phyloP scores from a whole-genome alignment of 2,113 vertebrate genomes.

The Syrmaticus mikado region DNA sequence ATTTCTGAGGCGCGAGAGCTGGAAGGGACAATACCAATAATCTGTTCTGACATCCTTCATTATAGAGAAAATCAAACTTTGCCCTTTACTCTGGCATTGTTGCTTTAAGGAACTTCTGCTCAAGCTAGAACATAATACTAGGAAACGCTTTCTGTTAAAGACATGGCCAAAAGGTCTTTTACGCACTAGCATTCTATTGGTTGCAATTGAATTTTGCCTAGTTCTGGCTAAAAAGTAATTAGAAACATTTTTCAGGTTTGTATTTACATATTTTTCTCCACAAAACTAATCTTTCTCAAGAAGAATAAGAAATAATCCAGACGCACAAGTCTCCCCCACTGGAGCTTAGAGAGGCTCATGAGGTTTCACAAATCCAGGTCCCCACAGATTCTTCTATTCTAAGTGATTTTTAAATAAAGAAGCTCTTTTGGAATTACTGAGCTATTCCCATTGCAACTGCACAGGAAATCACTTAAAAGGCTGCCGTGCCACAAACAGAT shows the following conservation, averaged over 20 bases:
- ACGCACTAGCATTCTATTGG: background rate
- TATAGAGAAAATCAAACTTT: background rate
- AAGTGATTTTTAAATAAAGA: background rate
- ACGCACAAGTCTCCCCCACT: background rate
- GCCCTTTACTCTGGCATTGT: background rate
- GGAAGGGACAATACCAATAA: slow-evolving; percentile 11
- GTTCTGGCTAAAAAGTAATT: background rate
- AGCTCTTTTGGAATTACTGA: background rate
- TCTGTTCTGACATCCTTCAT: slow-evolving; percentile 20
- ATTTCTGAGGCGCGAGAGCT: slow-evolving; percentile 19
- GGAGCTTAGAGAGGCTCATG: background rate
- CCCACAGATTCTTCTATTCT: background rate
- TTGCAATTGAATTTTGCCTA: background rate
- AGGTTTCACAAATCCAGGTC: background rate
- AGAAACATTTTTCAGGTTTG: background rate
- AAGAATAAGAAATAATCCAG: background rate
- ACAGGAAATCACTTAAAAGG: background rate
- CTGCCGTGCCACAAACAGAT: background rate
- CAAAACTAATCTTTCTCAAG: background rate
- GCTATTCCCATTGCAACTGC: background rate
- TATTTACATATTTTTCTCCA: background rate
- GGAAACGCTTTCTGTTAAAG: background rate
- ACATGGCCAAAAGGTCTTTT: background rate
- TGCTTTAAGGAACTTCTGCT: slow-evolving; percentile 6
- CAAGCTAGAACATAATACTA: background rate